A percentile compares a stretch with the other conserved stretches of the same genome.
phyloP scores from a whole-genome alignment of 2,113 vertebrate species.

The Prolemur simus region DNA sequence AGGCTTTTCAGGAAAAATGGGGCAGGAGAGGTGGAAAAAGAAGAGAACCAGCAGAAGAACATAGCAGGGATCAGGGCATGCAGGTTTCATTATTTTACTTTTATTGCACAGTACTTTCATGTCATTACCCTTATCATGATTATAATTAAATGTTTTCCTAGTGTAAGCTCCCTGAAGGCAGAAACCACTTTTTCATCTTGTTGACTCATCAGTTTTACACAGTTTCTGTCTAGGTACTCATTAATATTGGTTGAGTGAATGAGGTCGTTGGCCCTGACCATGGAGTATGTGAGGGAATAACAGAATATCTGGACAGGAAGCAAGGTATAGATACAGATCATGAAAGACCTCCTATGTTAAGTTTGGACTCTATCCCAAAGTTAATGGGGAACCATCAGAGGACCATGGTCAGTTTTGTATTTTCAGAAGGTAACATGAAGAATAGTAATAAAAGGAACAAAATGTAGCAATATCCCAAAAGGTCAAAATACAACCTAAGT shows the following conservation, averaged over 20 bases:
- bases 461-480: neutral
- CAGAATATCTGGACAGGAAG: neutral
- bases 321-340: neutral
- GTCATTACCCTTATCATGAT: neutral
- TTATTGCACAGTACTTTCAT: neutral
- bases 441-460: neutral
- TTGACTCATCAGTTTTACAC: neutral
- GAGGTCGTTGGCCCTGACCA: neutral
- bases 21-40: neutral
- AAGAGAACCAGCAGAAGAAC: neutral
- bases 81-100: neutral
- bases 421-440: neutral
- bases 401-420: neutral
- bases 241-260: neutral
- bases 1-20: neutral
- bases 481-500: neutral
- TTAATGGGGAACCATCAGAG: neutral
- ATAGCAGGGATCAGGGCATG: neutral
- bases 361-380: neutral
- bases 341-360: neutral
- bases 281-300: neutral
- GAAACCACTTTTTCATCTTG: neutral
- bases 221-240: neutral
- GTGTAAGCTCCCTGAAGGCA: neutral
- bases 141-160: constrained; percentile 4